A percentile compares a stretch with the other conserved stretches of the same genome.
phyloP scores from a whole-genome alignment of 2,113 vertebrate genomes.

The Tetrax tetrax region DNA sequence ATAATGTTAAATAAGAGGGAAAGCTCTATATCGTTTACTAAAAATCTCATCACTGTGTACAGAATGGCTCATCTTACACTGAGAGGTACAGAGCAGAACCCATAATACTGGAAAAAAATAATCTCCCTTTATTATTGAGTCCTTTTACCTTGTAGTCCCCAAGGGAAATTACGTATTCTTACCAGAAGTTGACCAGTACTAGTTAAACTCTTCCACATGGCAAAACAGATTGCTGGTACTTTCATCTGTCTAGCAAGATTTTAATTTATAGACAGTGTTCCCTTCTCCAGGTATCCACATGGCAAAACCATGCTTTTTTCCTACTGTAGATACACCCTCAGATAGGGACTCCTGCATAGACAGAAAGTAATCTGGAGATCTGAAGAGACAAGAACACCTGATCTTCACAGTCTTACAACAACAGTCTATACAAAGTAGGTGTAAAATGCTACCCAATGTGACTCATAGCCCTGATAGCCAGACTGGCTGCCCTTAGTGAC shows the following conservation, averaged over 20 bases:
- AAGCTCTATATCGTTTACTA: background rate
- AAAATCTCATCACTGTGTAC: background rate
- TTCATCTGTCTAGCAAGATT: background rate
- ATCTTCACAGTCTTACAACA: background rate
- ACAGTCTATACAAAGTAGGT: background rate
- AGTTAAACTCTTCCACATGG: background rate
- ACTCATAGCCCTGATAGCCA: background rate
- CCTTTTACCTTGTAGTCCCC: background rate
- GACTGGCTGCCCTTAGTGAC: background rate
- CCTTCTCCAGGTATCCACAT: background rate
- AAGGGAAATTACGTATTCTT: background rate
- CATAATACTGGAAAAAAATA: background rate
- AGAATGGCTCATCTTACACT: background rate
- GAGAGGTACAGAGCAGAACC: background rate
- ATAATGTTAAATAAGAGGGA: background rate
- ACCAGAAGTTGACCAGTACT: background rate
- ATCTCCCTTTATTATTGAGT: background rate
- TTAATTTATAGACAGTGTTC: background rate
- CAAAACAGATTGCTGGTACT: background rate
- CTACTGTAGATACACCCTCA: background rate
- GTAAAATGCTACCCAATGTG: background rate
- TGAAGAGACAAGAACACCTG: background rate
- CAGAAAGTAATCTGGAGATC: background rate
- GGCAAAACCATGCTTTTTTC: background rate
- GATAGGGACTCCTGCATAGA: background rate